These are phyloP conservation scores for Saxidomus purpurata DNA, from an alignment of 1,140 invertebrate genomes.

Conservation along the genomic window DNA sequence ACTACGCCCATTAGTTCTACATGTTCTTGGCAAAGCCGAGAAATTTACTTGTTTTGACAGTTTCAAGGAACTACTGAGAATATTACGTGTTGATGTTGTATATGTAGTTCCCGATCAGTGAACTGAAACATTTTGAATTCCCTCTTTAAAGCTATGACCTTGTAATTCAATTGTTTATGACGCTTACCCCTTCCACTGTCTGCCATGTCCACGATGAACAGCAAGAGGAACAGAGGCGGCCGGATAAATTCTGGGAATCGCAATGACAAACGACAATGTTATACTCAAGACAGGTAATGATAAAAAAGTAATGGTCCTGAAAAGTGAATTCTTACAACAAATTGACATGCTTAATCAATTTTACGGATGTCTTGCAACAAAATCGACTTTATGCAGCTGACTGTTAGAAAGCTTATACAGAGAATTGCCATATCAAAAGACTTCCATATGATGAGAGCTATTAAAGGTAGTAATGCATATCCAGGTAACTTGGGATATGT, in stretches of 20 bases:
- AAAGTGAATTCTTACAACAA: no score
- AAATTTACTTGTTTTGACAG: conserved; percentile 49
- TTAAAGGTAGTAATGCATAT: no score
- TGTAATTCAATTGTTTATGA: conserved; percentile 39
- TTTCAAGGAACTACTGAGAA: neutral
- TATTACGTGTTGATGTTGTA: neutral
- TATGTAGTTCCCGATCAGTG: neutral
- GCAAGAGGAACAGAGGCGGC: conserved; percentile 41
- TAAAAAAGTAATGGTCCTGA: no score
- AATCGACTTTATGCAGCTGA: no score
- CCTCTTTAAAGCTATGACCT: conserved; percentile 25
- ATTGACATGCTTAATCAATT: no score
- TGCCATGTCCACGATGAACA: conserved; percentile 54
- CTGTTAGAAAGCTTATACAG: no score
- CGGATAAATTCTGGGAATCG: conserved; percentile 46
- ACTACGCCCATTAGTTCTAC: conserved; percentile 20
- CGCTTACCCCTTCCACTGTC: conserved; percentile 42
- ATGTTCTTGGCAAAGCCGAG: conserved; percentile 49
- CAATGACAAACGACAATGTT: conserved; percentile 36
- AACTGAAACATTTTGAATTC: neutral
- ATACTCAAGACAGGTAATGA: conserved; percentile 51
- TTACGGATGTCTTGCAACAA: no score
- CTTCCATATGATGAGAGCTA: no score
- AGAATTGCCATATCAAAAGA: no score
- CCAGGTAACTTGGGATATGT: no score